Percentiles rank a stretch among this genome's conserved stretches.
Evolutionary conservation across 2,113 vertebrate species (phyloP).

Genomic region (Crotalus tigris): DNA sequence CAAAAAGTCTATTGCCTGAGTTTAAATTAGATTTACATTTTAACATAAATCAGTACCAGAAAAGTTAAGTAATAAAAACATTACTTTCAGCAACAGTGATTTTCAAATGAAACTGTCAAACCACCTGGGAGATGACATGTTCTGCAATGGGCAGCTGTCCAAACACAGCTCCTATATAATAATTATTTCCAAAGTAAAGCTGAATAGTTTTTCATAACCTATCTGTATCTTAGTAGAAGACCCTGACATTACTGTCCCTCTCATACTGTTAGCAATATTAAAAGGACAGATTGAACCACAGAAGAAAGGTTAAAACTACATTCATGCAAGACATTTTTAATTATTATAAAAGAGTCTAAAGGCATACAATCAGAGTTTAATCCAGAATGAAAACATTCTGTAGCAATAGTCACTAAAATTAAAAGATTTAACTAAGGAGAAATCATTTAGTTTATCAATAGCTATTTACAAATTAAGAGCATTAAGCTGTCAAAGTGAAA

Average conservation of each 20-base stretch:
- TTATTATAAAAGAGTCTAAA: neutral
- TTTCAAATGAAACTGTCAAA: slow-evolving; percentile 24
- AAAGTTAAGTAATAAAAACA: slow-evolving; percentile 24
- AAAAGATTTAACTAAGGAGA: neutral
- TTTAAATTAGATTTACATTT: slow-evolving; percentile 36
- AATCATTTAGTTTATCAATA: neutral
- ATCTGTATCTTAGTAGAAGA: neutral
- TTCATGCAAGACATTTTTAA: neutral
- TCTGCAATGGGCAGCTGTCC: slow-evolving; percentile 20
- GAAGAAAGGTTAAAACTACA: neutral
- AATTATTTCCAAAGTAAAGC: neutral
- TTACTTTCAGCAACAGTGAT: slow-evolving; percentile 4
- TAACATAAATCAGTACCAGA: slow-evolving; percentile 15
- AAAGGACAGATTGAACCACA: neutral
- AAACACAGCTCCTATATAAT: neutral
- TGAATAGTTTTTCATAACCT: neutral
- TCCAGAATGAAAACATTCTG: neutral
- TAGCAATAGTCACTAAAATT: neutral
- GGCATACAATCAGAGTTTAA: neutral
- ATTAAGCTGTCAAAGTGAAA: neutral
- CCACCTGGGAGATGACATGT: neutral
- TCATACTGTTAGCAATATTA: neutral
- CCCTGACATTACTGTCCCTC: neutral
- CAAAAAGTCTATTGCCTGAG: slow-evolving; percentile 32
- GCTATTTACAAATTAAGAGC: neutral